Evolutionary conservation across 1,140 invertebrate genomes (phyloP).

Genomic region (Heliconius eleuchia): DNA sequence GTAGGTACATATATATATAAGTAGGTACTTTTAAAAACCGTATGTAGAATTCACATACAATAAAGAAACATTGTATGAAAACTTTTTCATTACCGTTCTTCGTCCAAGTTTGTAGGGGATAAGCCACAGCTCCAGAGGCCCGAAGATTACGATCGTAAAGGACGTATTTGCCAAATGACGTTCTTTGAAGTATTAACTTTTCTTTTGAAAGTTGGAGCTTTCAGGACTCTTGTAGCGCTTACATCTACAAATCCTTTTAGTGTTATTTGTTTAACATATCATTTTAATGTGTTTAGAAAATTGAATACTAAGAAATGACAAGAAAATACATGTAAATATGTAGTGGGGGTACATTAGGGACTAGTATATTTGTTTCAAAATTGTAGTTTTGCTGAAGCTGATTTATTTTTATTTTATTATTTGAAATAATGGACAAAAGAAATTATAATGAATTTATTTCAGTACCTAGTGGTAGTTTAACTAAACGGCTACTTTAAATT

Average conservation of each 20-base stretch:
- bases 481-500: neutral
- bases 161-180: slow-evolving; percentile 35
- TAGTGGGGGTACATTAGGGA: neutral
- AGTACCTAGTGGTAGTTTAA: neutral
- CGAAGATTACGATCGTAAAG: slow-evolving; percentile 38
- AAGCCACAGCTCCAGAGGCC: slow-evolving; percentile 25
- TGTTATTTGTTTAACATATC: slow-evolving; percentile 5
- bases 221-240: slow-evolving; percentile 9
- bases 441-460: neutral
- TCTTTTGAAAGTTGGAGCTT: slow-evolving; percentile 31
- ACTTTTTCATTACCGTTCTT: slow-evolving; percentile 28
- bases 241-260: slow-evolving; percentile 21
- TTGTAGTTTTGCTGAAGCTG: too few relatives aligned
- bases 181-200: slow-evolving; percentile 38
- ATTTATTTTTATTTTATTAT: too few relatives aligned
- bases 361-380: neutral
- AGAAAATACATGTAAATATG: neutral
- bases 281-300: slow-evolving; percentile 5
- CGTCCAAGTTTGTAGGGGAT: slow-evolving; percentile 35
- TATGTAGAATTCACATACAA: slow-evolving; percentile 4
- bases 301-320: neutral
- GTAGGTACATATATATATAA: neutral
- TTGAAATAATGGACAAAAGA: neutral
- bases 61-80: slow-evolving; percentile 14
- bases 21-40: neutral